phyloP scores from a whole-genome alignment of 2,113 vertebrate species.

The Antennarius striatus region DNA sequence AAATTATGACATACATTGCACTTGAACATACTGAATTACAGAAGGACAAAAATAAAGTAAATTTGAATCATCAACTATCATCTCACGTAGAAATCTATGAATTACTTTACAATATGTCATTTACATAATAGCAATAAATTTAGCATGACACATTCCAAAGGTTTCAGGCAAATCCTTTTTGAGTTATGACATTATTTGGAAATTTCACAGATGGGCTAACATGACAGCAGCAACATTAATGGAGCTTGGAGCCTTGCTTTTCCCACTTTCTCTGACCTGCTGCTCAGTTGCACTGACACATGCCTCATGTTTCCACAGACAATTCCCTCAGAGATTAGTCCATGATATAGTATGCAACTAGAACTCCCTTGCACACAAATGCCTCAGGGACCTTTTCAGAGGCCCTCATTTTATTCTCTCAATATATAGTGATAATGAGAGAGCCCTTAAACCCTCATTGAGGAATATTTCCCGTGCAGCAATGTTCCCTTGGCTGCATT shows the following conservation, averaged over 20 bases:
- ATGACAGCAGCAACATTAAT: conserved; percentile 58
- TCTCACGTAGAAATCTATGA: not conserved
- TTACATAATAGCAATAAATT: conserved; percentile 12
- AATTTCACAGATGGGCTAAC: conserved; percentile 61
- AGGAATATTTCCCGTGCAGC: conserved; percentile 29
- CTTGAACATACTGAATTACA: no score
- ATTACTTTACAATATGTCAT: not conserved
- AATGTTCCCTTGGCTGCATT: conserved; percentile 19
- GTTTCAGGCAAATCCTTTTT: conserved; percentile 2
- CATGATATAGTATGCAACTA: conserved; percentile 62
- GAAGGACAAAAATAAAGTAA: not conserved
- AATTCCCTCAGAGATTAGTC: conserved; percentile 66
- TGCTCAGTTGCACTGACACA: conserved; percentile 44
- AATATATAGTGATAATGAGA: conserved; percentile 61
- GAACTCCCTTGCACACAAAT: conserved; percentile 48
- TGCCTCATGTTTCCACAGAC: conserved; percentile 64
- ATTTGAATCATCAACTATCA: conserved; percentile 1
- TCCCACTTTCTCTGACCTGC: conserved; percentile 45
- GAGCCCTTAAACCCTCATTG: conserved; percentile 43
- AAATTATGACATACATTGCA: no score
- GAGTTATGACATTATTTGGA: conserved; percentile 66
- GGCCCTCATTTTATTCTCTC: conserved; percentile 56
- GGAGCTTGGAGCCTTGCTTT: conserved; percentile 45
- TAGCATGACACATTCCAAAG: not conserved
- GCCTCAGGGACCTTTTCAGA: conserved; percentile 49